Percentiles rank a stretch among this genome's conserved stretches.
Evolutionary conservation across 2,888 invertebrate species (phyloP).

Genomic region (Conomelus anceps): DNA sequence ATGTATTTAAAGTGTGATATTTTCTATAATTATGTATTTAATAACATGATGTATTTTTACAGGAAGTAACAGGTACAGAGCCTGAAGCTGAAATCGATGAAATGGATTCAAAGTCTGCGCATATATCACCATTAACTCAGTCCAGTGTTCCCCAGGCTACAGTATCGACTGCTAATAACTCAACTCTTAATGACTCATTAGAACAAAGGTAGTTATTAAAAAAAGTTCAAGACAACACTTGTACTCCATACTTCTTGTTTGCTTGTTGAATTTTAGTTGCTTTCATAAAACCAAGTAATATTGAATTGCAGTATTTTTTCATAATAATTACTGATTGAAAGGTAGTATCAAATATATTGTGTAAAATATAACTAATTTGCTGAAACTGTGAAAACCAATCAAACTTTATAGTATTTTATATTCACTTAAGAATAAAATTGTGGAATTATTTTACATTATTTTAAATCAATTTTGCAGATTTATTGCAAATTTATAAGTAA

Average conservation of each 20-base stretch:
- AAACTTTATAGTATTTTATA: too few relatives aligned
- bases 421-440: too few relatives aligned
- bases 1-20: not conserved
- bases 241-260: not conserved
- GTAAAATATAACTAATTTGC: too few relatives aligned
- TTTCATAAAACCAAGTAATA: too few relatives aligned
- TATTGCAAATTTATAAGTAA: too few relatives aligned
- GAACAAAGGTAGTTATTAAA: conserved; percentile 18
- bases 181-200: not conserved
- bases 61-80: not conserved
- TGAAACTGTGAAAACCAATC: too few relatives aligned
- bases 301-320: too few relatives aligned
- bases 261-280: not conserved
- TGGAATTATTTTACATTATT: too few relatives aligned
- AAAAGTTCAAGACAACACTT: too few relatives aligned
- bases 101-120: not conserved
- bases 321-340: too few relatives aligned
- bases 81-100: not conserved
- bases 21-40: not conserved
- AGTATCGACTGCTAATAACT: not conserved
- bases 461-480: too few relatives aligned
- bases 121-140: not conserved
- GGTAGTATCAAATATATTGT: too few relatives aligned
- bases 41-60: not conserved
- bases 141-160: not conserved